Base-by-base conservation (phyloP, 1,140 invertebrate species). In the Leptinotarsa lineolata region DNA sequence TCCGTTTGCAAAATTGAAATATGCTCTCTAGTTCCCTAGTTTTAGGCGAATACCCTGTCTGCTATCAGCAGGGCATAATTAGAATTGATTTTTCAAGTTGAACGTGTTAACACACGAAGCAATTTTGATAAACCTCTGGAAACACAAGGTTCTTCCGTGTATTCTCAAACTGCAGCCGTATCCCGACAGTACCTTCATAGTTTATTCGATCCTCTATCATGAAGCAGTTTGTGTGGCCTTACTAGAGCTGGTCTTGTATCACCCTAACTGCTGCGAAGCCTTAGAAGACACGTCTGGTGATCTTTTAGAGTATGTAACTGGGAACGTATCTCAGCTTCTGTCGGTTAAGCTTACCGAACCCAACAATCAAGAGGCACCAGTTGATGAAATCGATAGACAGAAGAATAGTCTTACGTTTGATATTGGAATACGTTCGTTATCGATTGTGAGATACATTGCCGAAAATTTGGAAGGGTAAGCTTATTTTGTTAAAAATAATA, bases 91-190 rank as follows among this genome's bases (percentile, higher is more conserved):
- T 81, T 86, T 85, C 78, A 83, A 93, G 89, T 85, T 92, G 6
- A 87, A 89, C 1, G 77, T 92, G 20, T 82, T 95, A 46, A 88
- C 94, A 54, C 88, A 92, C 74, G 93, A 95, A 86, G 90, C 91
- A 0, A 92, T 93, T 74, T 89, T 91, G 81, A 89, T 94, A 48
- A 88, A 89, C 77, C 84, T 94, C 48, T 95, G 93, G 93, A 92
- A 92, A 73, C 84, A 90, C 48, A 91, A 92, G 78, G 87, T 94
- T 30, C 88, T 93, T 73, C 92, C 92, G 3, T 84, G 90, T 81
- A 84, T 95, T n/a, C 79, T 94, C 13, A 88, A 91, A 79, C 79
- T 90, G 21, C 87, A 90, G 75, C 87, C 87, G 1, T 86, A 91
- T 66, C 89, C 91, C 0, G 81, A 86, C 48, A 90, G 89, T 78